Evolutionary conservation across 2,888 invertebrate genomes (phyloP).

Genomic region (Orthonevra nobilis): DNA sequence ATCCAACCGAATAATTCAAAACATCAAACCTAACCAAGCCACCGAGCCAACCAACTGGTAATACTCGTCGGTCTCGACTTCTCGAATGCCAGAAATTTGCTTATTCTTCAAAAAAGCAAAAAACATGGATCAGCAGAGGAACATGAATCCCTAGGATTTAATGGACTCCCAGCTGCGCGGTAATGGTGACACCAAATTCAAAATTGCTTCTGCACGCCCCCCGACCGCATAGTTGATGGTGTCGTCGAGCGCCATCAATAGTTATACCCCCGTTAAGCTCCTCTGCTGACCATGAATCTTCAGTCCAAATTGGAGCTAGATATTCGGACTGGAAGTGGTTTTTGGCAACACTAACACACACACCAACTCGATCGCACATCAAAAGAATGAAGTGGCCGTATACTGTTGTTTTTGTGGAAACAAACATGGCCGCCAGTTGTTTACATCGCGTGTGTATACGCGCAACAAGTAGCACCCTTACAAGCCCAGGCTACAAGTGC

Average conservation of each 20-base stretch:
- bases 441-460: constrained; percentile 51
- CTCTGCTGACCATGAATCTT: constrained; percentile 52
- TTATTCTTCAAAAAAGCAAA: constrained; percentile 10
- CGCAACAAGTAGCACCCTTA: constrained; percentile 66
- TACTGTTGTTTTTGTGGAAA: constrained; percentile 55
- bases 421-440: constrained; percentile 65
- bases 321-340: constrained; percentile 61
- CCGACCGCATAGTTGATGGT: too few species aligned
- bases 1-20: constrained; percentile 60
- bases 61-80: constrained; percentile 51
- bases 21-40: constrained; percentile 46
- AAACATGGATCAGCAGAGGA: constrained; percentile 31
- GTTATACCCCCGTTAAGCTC: background rate
- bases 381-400: constrained; percentile 15
- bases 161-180: constrained; percentile 40
- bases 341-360: constrained; percentile 41
- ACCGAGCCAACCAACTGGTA: constrained; percentile 57
- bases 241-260: constrained; percentile 1
- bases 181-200: constrained; percentile 44
- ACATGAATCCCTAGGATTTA: constrained; percentile 56
- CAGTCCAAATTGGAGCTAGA: constrained; percentile 35
- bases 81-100: constrained; percentile 11
- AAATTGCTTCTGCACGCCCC: constrained; percentile 16
- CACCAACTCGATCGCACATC: constrained; percentile 1
- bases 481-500: constrained; percentile 43